Base-by-base conservation (phyloP, 2,888 invertebrate species). In the Eupithecia pulchellata region DNA sequence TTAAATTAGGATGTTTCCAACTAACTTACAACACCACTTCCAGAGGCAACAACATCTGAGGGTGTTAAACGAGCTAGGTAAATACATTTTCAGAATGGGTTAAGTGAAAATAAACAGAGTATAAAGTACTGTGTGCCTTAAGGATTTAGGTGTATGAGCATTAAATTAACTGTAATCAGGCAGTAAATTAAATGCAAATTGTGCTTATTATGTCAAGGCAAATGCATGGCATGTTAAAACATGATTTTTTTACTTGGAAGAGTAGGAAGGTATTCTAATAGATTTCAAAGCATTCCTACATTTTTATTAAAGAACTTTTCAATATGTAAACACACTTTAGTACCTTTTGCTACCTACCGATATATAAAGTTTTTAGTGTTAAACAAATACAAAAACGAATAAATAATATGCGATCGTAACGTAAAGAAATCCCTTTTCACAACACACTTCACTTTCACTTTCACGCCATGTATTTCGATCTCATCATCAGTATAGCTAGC, bases 1-100 rank as follows among this genome's bases (percentile, higher is more conserved):
- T 79, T 79, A 77, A 73, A 78, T 69, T 47, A 68, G 66, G 36
- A 67, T 67, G 66, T 72, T 72, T 67, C 66, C 72, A 72, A 72
- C 69, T 61, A 68, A 68, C 64, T 69, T 66, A 69, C 66, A 69
- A 66, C 72, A 60, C 29, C 64, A 66, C 58, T 64, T 72, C 64
- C 39, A 25, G 47, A 25, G 57, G 65, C 57, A 72, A 52, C 47
- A 61, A 60, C 47, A 30, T 55, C 61, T 61, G 60, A 68, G 67
- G 64, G 68, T 64, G 60, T 39, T 67, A 30, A 64, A 32, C 11
- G 52, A 42, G 36, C 39, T 39, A 42, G 36, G 32, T 39, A 64
- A 66, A 71, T 68, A 58, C 52, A 61, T 60, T 60, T 71, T 32
- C 34, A 27, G 60, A 64, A 61, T 67, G 29, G 63, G 36, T 32